Evolutionary conservation across 1,140 invertebrate species (phyloP), one percentile per base, ranked within the genome.

Genomic region (Cylas formicarius): DNA sequence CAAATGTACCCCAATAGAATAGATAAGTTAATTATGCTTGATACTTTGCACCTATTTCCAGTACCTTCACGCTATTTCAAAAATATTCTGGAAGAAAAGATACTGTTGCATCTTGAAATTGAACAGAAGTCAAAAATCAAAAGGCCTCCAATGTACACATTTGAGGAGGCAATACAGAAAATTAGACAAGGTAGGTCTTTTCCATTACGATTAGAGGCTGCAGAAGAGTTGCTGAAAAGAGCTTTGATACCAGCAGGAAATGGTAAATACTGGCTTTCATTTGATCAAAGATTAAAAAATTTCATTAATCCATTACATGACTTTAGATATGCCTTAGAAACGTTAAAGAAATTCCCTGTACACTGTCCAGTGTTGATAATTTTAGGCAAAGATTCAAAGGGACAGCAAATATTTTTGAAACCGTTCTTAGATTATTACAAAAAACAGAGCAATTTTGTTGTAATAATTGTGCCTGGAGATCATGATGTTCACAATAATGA

Each of bases 401-500:
- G 13, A 7, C 14, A 26, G 17, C 26, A 22, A 13, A 20, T 37
- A 0, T 27, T 34, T 21, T 28, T 57, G 20, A 42, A 17, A 29
- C 1, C 10, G 26, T 35, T 22, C 33, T 23, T 19, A 33, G 18
- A 46, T 28, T 27, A 20, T 23, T 33, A 57, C 18, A 51, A 55
- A 22, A 53, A 44, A 14, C 53, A 55, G 48, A 48, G 58, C 22
- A 56, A 56, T 50, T 49, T 58, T 46, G 42, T 44, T 27, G 53
- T 63, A 1, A 36, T 63, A 27, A 48, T 63, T 42, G 65, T 81
- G 17, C 57, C 69, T 13, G 79, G 79, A 11, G 72, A 73, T 63
- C 80, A 82, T 65, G 76, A 81, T 63, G 63, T 80, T 7, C 80
- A 82, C 58, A 65, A 77, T 45, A 74, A 75, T 50, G 54, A 73